phyloP scores from a whole-genome alignment of 2,797 vertebrate species.

The Anguilla pacifica region DNA sequence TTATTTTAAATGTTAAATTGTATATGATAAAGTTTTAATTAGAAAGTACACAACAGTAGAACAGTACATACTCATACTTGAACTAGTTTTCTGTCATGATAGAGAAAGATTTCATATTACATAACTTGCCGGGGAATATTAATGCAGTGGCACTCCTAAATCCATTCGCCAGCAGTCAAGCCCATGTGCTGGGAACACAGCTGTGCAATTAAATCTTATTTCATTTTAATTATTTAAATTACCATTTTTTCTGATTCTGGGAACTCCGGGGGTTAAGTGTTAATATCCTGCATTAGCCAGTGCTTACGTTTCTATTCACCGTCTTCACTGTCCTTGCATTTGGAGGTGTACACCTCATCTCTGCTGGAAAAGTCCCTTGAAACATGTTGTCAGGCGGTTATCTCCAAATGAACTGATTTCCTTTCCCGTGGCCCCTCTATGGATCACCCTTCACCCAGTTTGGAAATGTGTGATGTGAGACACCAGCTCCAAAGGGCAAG shows the following conservation, averaged over 20 bases:
- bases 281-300: not conserved
- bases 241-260: not conserved
- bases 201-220: not conserved
- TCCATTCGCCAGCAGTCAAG: not conserved
- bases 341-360: not conserved
- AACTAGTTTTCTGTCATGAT: not conserved
- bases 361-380: not conserved
- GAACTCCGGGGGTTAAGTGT: constrained; percentile 28
- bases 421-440: not conserved
- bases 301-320: not conserved
- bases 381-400: constrained; percentile 1
- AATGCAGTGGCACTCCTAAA: constrained; percentile 11
- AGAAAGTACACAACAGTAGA: not conserved
- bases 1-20: too few relatives aligned
- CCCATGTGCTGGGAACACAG: not conserved
- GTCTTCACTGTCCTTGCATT: not conserved
- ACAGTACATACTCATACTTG: not conserved
- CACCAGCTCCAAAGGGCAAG: not conserved
- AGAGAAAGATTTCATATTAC: not conserved
- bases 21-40: too few relatives aligned
- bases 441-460: not conserved
- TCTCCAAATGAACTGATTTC: constrained; percentile 20
- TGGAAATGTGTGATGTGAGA: not conserved
- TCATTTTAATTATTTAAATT: constrained; percentile 7
- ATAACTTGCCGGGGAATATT: constrained; percentile 9